phyloP scores from a whole-genome alignment of 1,140 invertebrate genomes.

The Scaptodrosophila lebanonensis region DNA sequence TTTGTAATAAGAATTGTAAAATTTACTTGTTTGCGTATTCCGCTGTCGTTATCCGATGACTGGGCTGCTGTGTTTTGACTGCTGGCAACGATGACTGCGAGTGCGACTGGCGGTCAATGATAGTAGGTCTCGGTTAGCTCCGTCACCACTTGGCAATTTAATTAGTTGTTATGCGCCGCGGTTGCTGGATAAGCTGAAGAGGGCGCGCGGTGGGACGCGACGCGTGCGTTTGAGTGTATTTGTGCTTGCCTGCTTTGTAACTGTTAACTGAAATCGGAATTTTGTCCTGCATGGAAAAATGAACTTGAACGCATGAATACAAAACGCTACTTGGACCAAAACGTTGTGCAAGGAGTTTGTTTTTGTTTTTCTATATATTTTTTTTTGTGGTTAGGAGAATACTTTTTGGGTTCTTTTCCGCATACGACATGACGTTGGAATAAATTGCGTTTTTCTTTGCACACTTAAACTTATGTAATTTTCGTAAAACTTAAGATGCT shows the following conservation, averaged over 20 bases:
- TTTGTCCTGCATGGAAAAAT: conserved; percentile 76
- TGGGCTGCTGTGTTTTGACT: conserved; percentile 8
- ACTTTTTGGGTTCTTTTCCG: conserved; percentile 14
- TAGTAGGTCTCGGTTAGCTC: no score
- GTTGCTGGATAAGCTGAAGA: no score
- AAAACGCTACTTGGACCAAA: conserved; percentile 69
- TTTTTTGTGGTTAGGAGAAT: conserved; percentile 50
- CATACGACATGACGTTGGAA: conserved; percentile 23
- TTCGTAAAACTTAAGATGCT: conserved; percentile 28
- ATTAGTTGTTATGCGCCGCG: conserved; percentile 10
- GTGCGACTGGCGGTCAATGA: no score
- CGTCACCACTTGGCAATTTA: conserved; percentile 7
- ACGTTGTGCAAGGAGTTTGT: conserved; percentile 59
- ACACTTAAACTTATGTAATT: conserved; percentile 49
- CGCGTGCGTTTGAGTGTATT: conserved; percentile 28
- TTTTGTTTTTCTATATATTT: conserved; percentile 44
- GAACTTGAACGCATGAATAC: conserved; percentile 77
- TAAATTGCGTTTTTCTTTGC: conserved; percentile 18
- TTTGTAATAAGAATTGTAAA: conserved; percentile 56
- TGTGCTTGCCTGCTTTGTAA: conserved; percentile 40
- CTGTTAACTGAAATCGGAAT: conserved; percentile 63
- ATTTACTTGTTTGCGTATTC: conserved; percentile 68
- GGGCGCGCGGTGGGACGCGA: conserved; percentile 2
- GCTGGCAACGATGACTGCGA: conserved; percentile 12
- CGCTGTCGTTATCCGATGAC: conserved; percentile 36